Evolutionary conservation across 30 jellyfish, hydroid and myxozoan species (phyloP), one percentile per base, ranked within the genome.

Genomic region (Chironex yamaguchii): DNA sequence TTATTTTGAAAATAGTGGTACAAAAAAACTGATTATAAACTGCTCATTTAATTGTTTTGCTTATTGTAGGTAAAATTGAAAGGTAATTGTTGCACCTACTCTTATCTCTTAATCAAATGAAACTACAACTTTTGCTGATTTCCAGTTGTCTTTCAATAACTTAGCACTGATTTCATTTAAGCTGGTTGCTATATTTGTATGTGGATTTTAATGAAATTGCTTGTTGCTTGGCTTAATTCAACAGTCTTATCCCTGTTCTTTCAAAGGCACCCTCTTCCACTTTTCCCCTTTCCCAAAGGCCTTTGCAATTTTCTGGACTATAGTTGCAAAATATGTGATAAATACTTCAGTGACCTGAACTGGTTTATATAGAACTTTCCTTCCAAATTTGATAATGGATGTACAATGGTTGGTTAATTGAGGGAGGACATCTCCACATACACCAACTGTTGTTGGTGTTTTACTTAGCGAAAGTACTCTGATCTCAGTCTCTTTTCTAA

Each of bases 241-340:
- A 83, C 68, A 83, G 87, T 83, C 87, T 70, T 69, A 83, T 83
- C 87, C 29, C 86, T 70, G 48, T 52, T 83, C 87, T 67, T 68
- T 83, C 53, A 81, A 86, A 83, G 70, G 53, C 20, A 50, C 70
- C 71, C 82, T 34, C 84, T 80, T 80, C 33, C 82, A 28, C 29
- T 74, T 33, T 65, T 42, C 17, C 58, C 73, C 9, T 27, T 71
- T n/a, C 85, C 48, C 85, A 24, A 35, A 71, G 24, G 80, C 17
- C 85, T 48, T 49, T 49, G 62, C 87, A 26, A 75, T 75, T 75
- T 49, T 75, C 31, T 42, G 17, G 58, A 6, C 58, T 42, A 42
- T 42, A 17, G 58, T 42, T 42, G 9, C 17, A 6, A 6, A 42
- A 49, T 75, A 75, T 29, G 49, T 75, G 64, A 42, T 75, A 34